Evolutionary conservation across 1,140 invertebrate genomes (phyloP), one percentile per base, ranked within the genome.

Genomic region (Zaprionus kolodkinae): DNA sequence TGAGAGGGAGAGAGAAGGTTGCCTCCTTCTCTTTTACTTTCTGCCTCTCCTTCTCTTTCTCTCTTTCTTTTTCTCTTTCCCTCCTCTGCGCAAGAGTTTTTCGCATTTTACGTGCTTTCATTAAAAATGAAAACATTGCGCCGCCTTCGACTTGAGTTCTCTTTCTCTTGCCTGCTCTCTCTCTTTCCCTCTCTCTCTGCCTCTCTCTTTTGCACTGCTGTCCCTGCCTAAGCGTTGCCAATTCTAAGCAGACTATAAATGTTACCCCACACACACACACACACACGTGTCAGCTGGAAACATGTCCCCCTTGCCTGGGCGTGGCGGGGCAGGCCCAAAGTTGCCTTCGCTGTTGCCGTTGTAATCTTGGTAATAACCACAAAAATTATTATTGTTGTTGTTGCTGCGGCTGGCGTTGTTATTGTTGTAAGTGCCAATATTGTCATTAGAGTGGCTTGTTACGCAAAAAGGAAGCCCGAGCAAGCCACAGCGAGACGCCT

Each of bases 61-160:
- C 15, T 43, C 15, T 11, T 21, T 55, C 10, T n/a, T 38, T 52
- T 15, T 69, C 12, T 40, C 12, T n/a, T 15, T 30, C 0, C 40
- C 40, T 15, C 15, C n/a, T 2, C n/a, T 55, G 48, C 56, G 60
- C 48, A 59, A 70, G 81, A 89, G 66, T 89, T 85, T 89, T 89
- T 89, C 86, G 81, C 76, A 89, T 89, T 89, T 89, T 89, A 89
- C 85, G 85, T 89, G 85, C 85, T 88, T 89, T 89, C 85, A 89
- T 89, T 89, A 89, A 89, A 89, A 90, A 89, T 90, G 85, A 90
- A 89, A 89, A 89, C 85, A 85, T 88, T 88, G 64, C 74, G 71
- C 78, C 81, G 78, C 63, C 68, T 63, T 71, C 78, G 64, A 68
- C 71, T 84, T 57, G 64, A 69, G 65, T 36, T 38, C 59, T 36